Base-by-base conservation (phyloP, 2,888 invertebrate species). In the Galerucella pusilla region DNA sequence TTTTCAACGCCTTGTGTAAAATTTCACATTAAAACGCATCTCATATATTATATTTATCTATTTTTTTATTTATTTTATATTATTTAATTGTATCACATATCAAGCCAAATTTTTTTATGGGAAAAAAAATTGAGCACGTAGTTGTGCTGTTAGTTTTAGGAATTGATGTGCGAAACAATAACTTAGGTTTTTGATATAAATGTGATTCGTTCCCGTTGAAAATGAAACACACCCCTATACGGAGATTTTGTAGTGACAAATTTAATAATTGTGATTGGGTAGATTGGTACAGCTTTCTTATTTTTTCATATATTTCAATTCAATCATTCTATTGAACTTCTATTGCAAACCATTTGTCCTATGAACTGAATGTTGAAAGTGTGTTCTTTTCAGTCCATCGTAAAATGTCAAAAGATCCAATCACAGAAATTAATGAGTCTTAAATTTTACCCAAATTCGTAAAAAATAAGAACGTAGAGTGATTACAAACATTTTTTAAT, bases 101-200 rank as follows among this genome's bases (percentile, higher is more conserved):
- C 69, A 69, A 61, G 28, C 46, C 69, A 69, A 42, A 20, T 68
- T 69, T 69, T 42, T 10, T n/a, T n/a, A 4, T 46, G 3, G 11
- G 16, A 25, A 12, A 61, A 61, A 65, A 16, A 46, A n/a, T 20
- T 46, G n/a, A 64, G 64, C 64, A 64, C 45, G 49, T 67, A 25
- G 14, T 65, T 66, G 46, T 28, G 49, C 54, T 66, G 35, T 14
- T 68, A 68, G 65, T 68, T 46, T 45, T 69, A 76, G 61, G 70
- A 71, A 70, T 78, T 76, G 63, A 77, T 69, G 80, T 79, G 77
- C 78, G 73, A 75, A 78, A 78, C 75, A 78, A 65, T 65, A 65
- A 65, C 35, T 16, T 65, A 46, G 9, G 28, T 65, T 65, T 45
- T 35, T 35, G 10, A 35, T 35, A 79, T 77, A 77, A 78, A 71